These are phyloP conservation scores for Copidosoma aretas DNA, from an alignment of 2,888 invertebrate genomes.

Conservation along the genomic window DNA sequence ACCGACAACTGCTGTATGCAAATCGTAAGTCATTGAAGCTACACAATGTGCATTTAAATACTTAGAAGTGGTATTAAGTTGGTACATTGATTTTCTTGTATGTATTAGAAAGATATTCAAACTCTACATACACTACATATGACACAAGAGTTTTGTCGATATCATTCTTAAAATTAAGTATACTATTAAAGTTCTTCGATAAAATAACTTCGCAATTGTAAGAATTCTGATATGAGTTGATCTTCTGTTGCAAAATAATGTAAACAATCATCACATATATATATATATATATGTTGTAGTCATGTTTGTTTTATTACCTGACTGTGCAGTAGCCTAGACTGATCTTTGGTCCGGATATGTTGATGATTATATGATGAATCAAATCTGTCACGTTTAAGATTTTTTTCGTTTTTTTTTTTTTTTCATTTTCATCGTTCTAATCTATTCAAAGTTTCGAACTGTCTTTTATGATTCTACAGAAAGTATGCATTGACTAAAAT, in stretches of 20 bases:
- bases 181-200: neutral
- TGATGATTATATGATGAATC: no score
- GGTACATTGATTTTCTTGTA: neutral
- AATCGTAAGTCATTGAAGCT: neutral
- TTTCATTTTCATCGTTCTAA: no score
- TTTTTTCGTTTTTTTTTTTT: no score
- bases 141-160: constrained; percentile 7
- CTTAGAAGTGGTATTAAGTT: neutral
- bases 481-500: neutral
- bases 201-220: neutral
- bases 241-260: neutral
- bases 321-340: no score
- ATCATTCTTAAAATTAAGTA: constrained; percentile 14
- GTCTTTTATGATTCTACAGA: no score
- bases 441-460: no score
- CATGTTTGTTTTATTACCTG: no score
- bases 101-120: constrained; percentile 14
- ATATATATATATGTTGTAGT: no score
- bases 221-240: neutral
- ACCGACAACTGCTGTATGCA: neutral
- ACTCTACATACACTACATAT: constrained; percentile 19
- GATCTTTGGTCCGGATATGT: no score
- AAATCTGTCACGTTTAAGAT: no score
- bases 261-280: no score
- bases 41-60: neutral